Evolutionary conservation across 2,888 invertebrate species (phyloP).

Genomic region (Alloplasta piceator): DNA sequence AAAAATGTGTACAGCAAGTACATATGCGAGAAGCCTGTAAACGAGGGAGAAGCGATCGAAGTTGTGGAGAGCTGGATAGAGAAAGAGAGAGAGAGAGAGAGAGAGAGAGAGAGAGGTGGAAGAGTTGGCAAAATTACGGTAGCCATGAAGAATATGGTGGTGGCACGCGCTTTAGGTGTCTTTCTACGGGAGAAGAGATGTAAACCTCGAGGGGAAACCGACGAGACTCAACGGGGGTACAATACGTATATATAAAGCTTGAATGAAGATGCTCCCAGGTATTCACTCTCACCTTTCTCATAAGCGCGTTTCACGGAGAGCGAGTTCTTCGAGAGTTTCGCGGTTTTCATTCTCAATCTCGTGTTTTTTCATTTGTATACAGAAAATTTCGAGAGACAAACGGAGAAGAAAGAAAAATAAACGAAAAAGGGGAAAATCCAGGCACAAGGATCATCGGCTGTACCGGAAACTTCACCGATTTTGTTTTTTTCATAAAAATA

Average conservation of each 20-base stretch:
- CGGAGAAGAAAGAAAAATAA: background rate
- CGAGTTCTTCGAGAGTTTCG: constrained; percentile 50
- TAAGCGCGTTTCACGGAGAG: constrained; percentile 75
- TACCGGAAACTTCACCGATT: background rate
- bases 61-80: constrained; percentile 21
- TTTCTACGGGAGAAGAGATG: constrained; percentile 74
- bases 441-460: constrained; percentile 17
- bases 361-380: background rate
- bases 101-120: constrained; percentile 21
- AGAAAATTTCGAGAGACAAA: constrained; percentile 27
- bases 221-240: constrained; percentile 79
- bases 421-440: constrained; percentile 7
- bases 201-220: constrained; percentile 35
- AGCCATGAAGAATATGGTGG: constrained; percentile 69
- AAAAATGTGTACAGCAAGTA: constrained; percentile 1
- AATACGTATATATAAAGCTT: constrained; percentile 83
- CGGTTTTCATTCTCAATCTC: constrained; percentile 53
- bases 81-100: background rate
- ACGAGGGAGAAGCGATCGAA: constrained; percentile 7
- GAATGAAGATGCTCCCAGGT: constrained; percentile 83
- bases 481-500: constrained; percentile 22
- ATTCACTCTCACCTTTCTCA: constrained; percentile 83
- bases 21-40: constrained; percentile 14
- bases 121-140: constrained; percentile 73
- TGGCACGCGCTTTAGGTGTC: constrained; percentile 71